A percentile compares a stretch with the other conserved stretches of the same genome.
Conservation (phyloP, 2,113 vertebrate genomes). For the Clarias magur region DNA sequence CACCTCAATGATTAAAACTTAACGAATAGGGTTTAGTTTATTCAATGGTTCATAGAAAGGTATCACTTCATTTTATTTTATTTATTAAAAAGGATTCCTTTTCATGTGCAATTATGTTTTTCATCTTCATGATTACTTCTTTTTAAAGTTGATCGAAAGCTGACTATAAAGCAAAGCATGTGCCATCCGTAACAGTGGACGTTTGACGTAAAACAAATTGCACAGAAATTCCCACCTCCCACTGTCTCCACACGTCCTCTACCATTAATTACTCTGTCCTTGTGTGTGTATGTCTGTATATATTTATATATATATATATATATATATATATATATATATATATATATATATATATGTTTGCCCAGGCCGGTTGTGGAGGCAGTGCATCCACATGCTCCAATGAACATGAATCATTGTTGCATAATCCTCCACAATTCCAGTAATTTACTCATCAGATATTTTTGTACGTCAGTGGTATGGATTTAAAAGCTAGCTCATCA, state of each 20-base stretch:
- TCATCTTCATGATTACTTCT: neutral
- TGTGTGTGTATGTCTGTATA: constrained; percentile 1
- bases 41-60: neutral
- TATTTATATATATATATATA: neutral
- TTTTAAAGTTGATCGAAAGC: neutral
- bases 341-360: constrained; percentile 29
- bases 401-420: constrained; percentile 51
- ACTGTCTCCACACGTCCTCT: constrained; percentile 6
- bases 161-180: neutral
- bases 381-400: constrained; percentile 34
- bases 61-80: no score
- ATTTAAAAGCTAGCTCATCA: constrained; percentile 27
- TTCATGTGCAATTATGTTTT: neutral
- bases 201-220: constrained; percentile 14
- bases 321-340: constrained; percentile 19
- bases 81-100: neutral
- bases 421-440: constrained; percentile 39
- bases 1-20: neutral
- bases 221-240: constrained; percentile 20
- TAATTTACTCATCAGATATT: constrained; percentile 35
- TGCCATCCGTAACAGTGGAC: neutral
- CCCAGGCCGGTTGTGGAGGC: constrained; percentile 39
- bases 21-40: neutral
- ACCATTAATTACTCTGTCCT: constrained; percentile 8
- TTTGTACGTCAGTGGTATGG: constrained; percentile 12